Conservation (phyloP, 1,140 invertebrate species). For the Philotrypesis tridentata region DNA sequence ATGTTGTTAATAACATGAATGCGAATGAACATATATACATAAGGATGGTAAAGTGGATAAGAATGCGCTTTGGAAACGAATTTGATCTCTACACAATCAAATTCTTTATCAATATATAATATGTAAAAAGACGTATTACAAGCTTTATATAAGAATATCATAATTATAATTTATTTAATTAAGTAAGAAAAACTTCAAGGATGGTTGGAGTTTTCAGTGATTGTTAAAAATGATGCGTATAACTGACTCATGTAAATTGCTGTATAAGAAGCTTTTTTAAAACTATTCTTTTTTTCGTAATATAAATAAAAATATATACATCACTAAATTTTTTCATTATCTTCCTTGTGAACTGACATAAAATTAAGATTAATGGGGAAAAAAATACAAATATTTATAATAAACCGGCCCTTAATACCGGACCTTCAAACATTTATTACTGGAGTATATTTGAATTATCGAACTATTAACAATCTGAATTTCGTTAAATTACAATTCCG, state of each 20-base stretch:
- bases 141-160: constrained; percentile 42
- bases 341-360: too few species aligned
- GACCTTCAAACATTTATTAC: constrained; percentile 37
- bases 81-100: constrained; percentile 39
- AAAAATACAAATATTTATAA: constrained; percentile 6
- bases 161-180: constrained; percentile 50
- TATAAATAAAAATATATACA: constrained; percentile 36
- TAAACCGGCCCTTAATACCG: background rate
- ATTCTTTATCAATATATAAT: constrained; percentile 42
- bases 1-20: constrained; percentile 34
- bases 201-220: constrained; percentile 45
- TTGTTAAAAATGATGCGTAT: constrained; percentile 45
- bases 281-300: constrained; percentile 47
- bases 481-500: constrained; percentile 27
- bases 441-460: constrained; percentile 31
- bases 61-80: constrained; percentile 31
- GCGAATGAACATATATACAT: constrained; percentile 36
- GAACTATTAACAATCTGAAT: constrained; percentile 38
- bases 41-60: constrained; percentile 28
- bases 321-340: background rate
- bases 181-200: constrained; percentile 27
- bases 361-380: too few species aligned
- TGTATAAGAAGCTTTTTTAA: constrained; percentile 52
- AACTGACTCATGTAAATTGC: constrained; percentile 49
- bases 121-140: constrained; percentile 49